Conservation (phyloP, 2,888 invertebrate genomes). For the Aspidapion aeneum region DNA sequence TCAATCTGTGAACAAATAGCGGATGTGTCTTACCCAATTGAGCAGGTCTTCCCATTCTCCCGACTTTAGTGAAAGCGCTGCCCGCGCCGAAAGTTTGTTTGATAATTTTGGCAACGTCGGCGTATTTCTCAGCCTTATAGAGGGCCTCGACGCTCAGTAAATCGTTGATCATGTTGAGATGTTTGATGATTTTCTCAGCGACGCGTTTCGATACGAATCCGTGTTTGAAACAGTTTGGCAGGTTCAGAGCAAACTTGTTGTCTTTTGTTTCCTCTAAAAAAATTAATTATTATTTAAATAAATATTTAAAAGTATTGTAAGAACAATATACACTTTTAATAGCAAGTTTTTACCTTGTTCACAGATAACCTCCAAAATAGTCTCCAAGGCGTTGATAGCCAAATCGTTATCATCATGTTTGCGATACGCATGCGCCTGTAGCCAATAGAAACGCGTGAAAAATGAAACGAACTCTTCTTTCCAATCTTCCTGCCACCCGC, state of each 20-base stretch:
- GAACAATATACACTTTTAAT: too few relatives aligned
- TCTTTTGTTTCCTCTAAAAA: too few relatives aligned
- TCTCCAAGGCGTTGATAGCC: constrained; percentile 51
- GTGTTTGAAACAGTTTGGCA: constrained; percentile 55
- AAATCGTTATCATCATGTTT: constrained; percentile 52
- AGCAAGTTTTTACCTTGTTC: constrained; percentile 21
- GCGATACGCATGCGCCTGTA: constrained; percentile 53
- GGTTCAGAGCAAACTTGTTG: constrained; percentile 43
- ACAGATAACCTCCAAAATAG: constrained; percentile 32
- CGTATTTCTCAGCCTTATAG: constrained; percentile 62
- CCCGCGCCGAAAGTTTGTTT: constrained; percentile 60
- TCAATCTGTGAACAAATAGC: too few relatives aligned
- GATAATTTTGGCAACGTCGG: constrained; percentile 63
- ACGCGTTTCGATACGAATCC: constrained; percentile 49
- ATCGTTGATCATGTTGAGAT: constrained; percentile 54
- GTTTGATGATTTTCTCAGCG: constrained; percentile 50
- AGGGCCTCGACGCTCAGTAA: constrained; percentile 63
- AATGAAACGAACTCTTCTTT: constrained; percentile 48
- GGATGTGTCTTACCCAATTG: constrained; percentile 46
- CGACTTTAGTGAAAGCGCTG: constrained; percentile 34
- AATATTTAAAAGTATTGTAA: too few relatives aligned
- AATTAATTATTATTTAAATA: too few relatives aligned
- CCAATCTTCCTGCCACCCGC: constrained; percentile 48
- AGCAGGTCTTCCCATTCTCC: constrained; percentile 56
- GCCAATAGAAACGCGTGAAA: constrained; percentile 53